phyloP scores from a whole-genome alignment of 1,140 invertebrate genomes.

The Protaetia brevitarsis region DNA sequence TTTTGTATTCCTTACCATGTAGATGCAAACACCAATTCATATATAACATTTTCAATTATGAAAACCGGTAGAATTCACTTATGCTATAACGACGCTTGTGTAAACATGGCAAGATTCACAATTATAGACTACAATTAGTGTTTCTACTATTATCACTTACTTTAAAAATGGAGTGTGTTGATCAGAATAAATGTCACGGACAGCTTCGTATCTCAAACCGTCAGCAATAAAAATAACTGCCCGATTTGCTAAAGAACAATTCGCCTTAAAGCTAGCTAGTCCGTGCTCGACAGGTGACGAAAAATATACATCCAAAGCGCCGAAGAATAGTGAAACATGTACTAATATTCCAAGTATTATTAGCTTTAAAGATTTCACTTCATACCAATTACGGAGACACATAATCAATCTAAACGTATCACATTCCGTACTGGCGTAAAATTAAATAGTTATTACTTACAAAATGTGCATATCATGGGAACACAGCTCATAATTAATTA shows the following conservation, averaged over 20 bases:
- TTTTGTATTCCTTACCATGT: too few species aligned
- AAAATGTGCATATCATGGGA: too few species aligned
- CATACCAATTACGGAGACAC: not conserved
- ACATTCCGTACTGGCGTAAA: too few species aligned
- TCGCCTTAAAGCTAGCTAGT: slow-evolving; percentile 42
- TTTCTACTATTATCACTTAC: too few species aligned
- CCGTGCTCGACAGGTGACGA: slow-evolving; percentile 61
- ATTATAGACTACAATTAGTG: not conserved
- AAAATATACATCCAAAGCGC: slow-evolving; percentile 65
- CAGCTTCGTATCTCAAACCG: slow-evolving; percentile 82
- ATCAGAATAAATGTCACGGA: slow-evolving; percentile 52
- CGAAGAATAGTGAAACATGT: slow-evolving; percentile 58
- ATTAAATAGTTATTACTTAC: too few species aligned
- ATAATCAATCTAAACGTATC: too few species aligned
- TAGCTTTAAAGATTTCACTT: not conserved
- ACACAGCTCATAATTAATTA: too few species aligned
- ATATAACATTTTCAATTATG: too few species aligned
- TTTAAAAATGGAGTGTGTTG: slow-evolving; percentile 35
- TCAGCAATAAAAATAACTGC: slow-evolving; percentile 85
- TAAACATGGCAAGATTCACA: not conserved
- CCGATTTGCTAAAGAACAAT: slow-evolving; percentile 65
- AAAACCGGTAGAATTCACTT: too few species aligned
- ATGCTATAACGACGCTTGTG: too few species aligned
- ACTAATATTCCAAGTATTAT: slow-evolving; percentile 32
- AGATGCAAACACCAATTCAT: too few species aligned